Conservation (phyloP, 2,797 vertebrate genomes). For the Nyctibius grandis region DNA sequence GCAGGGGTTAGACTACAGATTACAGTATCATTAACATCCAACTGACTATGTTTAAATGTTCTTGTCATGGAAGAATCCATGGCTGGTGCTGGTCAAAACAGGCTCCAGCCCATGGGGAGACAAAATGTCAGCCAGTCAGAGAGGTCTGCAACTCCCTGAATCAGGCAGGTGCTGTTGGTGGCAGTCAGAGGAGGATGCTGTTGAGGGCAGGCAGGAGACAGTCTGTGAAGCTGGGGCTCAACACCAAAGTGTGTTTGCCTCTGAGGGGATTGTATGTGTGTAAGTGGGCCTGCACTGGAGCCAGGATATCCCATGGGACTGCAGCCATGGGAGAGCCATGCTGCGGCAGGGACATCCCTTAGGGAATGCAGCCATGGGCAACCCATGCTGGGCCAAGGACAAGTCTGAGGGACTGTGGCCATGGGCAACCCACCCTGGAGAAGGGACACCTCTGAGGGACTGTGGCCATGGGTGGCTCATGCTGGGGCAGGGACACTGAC, state of each 20-base stretch:
- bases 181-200: background rate
- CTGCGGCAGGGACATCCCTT: too few species aligned
- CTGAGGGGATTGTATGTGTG: background rate
- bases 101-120: background rate
- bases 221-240: background rate
- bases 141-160: background rate
- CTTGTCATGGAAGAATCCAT: background rate
- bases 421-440: background rate
- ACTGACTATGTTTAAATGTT: background rate
- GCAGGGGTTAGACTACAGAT: background rate
- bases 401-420: too few species aligned
- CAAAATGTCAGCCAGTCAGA: background rate
- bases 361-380: too few species aligned
- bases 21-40: background rate
- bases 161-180: background rate
- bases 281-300: too few species aligned
- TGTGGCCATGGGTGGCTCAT: background rate
- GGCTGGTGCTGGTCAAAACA: background rate
- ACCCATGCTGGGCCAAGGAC: too few species aligned
- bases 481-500: background rate
- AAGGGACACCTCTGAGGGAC: background rate
- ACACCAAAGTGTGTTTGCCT: accelerated
- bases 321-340: background rate
- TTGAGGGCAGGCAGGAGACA: background rate
- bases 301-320: background rate